phyloP scores from a whole-genome alignment of 2,113 vertebrate genomes.

The Prunella himalayana region DNA sequence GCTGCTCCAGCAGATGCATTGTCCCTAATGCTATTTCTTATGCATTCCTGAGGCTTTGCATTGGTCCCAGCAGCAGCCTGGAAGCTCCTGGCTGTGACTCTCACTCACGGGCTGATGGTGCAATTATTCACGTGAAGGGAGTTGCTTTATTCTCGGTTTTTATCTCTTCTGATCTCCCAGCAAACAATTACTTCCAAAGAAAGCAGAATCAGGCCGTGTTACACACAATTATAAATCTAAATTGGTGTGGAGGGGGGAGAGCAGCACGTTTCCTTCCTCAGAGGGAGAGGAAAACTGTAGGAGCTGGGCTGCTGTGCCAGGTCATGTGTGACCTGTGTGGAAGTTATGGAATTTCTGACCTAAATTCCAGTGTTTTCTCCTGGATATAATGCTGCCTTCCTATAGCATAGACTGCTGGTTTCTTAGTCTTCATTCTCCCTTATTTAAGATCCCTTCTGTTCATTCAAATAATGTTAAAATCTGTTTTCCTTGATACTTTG shows the following conservation, averaged over 20 bases:
- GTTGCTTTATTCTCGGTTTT: background rate
- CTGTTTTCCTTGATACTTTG: background rate
- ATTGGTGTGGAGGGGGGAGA: background rate
- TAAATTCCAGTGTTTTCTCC: slow-evolving; percentile 11
- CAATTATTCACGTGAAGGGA: background rate
- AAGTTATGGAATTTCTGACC: slow-evolving; percentile 39
- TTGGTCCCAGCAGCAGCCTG: background rate
- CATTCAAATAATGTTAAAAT: background rate
- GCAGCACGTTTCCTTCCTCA: background rate
- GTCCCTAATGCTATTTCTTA: background rate
- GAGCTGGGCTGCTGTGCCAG: slow-evolving; percentile 8
- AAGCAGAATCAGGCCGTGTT: background rate
- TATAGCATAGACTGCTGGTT: background rate
- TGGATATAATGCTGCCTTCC: background rate
- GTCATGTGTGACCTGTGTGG: slow-evolving; percentile 23
- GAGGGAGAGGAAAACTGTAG: background rate
- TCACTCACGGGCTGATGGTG: background rate
- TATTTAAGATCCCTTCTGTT: background rate
- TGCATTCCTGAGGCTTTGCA: slow-evolving; percentile 7
- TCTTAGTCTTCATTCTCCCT: background rate
- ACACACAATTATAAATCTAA: background rate
- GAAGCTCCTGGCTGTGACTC: background rate
- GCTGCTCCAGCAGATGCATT: background rate
- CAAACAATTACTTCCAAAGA: background rate
- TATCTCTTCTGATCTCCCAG: background rate